A percentile compares a stretch with the other conserved stretches of the same genome.
These are phyloP conservation scores for Drosophila kepulauana DNA, from an alignment of 1,140 invertebrate genomes.

Conservation along the genomic window DNA sequence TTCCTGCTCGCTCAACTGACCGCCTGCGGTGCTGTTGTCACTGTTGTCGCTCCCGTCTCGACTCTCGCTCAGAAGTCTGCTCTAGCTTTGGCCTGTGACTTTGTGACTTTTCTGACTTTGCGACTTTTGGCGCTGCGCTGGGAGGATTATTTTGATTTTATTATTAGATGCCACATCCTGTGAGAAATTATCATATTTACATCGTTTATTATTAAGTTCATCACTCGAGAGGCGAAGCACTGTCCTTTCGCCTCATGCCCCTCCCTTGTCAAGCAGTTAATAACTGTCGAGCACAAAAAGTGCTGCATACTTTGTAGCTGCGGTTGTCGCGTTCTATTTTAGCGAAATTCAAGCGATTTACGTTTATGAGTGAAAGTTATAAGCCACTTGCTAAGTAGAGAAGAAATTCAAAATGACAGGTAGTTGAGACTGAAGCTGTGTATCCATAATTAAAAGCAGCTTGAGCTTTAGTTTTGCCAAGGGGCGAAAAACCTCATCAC, in stretches of 20 bases:
- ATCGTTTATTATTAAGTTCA: slow-evolving; percentile 85
- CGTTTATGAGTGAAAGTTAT: slow-evolving; percentile 61
- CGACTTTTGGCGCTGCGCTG: slow-evolving; percentile 55
- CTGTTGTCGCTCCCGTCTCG: slow-evolving; percentile 12
- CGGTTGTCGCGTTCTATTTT: not conserved
- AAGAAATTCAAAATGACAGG: not conserved
- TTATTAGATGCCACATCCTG: slow-evolving; percentile 85
- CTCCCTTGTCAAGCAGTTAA: slow-evolving; percentile 32
- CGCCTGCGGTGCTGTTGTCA: slow-evolving; percentile 72
- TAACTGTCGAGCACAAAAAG: slow-evolving; percentile 60
- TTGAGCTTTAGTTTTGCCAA: slow-evolving; percentile 1
- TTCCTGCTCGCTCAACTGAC: slow-evolving; percentile 33
- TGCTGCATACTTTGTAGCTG: slow-evolving; percentile 71
- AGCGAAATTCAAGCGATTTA: slow-evolving; percentile 61
- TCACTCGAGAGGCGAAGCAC: slow-evolving; percentile 63
- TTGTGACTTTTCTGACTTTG: slow-evolving; percentile 36
- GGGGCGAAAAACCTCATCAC: not conserved
- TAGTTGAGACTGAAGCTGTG: not conserved
- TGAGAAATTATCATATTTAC: slow-evolving; percentile 85
- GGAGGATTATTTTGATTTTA: slow-evolving; percentile 84
- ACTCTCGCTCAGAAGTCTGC: not conserved
- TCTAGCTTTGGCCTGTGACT: slow-evolving; percentile 21
- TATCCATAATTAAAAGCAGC: slow-evolving; percentile 19
- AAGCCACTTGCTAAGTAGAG: slow-evolving; percentile 1
- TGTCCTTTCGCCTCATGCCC: not conserved